Evolutionary conservation across 2,797 vertebrate species (phyloP), one percentile per base, ranked within the genome.

Genomic region (Phylloscopus collybita): DNA sequence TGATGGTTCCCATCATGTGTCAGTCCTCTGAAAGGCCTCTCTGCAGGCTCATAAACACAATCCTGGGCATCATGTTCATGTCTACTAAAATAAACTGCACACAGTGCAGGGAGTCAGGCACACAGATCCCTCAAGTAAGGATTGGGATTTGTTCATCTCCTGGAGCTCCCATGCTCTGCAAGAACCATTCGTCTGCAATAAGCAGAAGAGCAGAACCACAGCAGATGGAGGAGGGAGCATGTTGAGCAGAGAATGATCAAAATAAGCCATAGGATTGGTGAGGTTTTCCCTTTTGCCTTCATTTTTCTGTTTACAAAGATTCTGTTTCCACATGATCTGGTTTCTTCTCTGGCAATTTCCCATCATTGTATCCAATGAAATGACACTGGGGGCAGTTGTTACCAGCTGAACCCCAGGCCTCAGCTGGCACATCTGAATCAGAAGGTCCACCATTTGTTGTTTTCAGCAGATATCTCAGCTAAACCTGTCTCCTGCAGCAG

Each of bases 11-110:
- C 60, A 49, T 12, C 4, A 60, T 26, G 53, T 23, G 53, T 60
- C 85, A 60, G 50, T 45, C 53, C 88, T 88, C 91, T 30, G 12
- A 66, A 88, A 94, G 72, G 87, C 82, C 76, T 61, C 20, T 87
- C 57, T 67, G 72, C 40, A 13, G 80, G 57, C 80, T 73, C 34
- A 69, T 47, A 85, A 93, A 75, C 80, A 61, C 49, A 80, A 57
- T 60, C 85, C 64, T 76, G 82, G 82, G 88, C 86, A 45, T 71
- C 36, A 12, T 7, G 34, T 65, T 91, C 88, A 34, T 62, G 51
- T 36, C 86, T 70, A 54, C 72, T 87, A 51, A 94, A 92, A 90
- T 86, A 92, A 96, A 69, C 88, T 80, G 90, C 88, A 74, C 76
- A 70, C 42, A 71, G 80, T 80, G 94, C 92, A 91, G 75, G 60